A percentile compares a stretch with the other conserved stretches of the same genome.
phyloP scores from a whole-genome alignment of 2,113 vertebrate genomes.

The Tauraco erythrolophus region DNA sequence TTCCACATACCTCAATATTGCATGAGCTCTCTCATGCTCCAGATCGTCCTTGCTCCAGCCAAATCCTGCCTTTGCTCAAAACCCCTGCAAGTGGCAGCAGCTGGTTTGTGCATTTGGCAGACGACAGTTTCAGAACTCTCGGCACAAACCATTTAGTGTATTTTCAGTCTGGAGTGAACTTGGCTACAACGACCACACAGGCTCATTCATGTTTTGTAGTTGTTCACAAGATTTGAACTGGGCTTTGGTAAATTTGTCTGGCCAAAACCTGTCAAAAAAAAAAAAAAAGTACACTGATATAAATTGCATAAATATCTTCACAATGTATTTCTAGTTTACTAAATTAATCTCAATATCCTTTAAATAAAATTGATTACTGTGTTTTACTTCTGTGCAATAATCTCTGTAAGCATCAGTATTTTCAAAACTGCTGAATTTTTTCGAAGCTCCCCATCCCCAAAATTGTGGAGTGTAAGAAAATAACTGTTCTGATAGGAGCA shows the following conservation, averaged over 20 bases:
- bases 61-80: not conserved
- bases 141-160: not conserved
- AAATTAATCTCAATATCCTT: not conserved
- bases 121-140: not conserved
- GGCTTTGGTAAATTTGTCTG: not conserved
- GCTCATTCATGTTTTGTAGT: not conserved
- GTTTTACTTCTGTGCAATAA: not conserved
- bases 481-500: not conserved
- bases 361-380: not conserved
- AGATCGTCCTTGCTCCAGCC: not conserved
- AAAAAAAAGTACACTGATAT: not conserved
- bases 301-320: not conserved
- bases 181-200: fast-evolving
- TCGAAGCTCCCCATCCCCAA: not conserved
- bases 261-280: not conserved
- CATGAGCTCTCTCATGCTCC: not conserved
- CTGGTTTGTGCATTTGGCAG: not conserved
- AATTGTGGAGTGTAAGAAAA: not conserved
- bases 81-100: not conserved
- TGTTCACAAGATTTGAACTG: not conserved
- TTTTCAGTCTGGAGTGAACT: not conserved
- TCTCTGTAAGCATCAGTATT: not conserved
- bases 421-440: not conserved
- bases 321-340: not conserved
- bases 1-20: not conserved